A percentile compares a stretch with the other conserved stretches of the same genome.
These are phyloP conservation scores for Perodicticus potto DNA, from an alignment of 2,797 vertebrate genomes.

Conservation along the genomic window DNA sequence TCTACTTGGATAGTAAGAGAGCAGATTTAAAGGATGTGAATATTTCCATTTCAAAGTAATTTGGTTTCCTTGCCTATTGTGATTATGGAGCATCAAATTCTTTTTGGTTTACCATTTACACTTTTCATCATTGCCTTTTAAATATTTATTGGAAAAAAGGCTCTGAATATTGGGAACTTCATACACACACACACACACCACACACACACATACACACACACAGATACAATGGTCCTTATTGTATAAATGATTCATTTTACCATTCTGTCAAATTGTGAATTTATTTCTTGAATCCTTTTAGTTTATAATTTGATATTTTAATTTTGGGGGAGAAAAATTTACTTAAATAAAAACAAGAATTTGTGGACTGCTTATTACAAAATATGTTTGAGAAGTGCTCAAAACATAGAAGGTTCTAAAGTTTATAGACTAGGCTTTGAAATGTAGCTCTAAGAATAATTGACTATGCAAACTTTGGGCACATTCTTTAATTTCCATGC, in stretches of 20 bases:
- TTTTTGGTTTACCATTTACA: neutral
- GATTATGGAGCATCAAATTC: neutral
- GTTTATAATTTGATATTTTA: neutral
- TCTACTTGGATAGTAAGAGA: neutral
- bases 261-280: neutral
- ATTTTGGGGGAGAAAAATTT: neutral
- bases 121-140: neutral
- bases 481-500: neutral
- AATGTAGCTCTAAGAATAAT: neutral
- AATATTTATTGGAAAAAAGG: neutral
- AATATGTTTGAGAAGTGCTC: neutral
- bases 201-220: neutral
- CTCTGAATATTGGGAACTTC: neutral
- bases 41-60: conserved; percentile 61
- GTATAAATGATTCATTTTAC: neutral
- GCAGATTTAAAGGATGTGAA: neutral
- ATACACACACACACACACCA: neutral
- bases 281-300: neutral
- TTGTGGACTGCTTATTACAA: neutral
- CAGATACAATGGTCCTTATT: neutral
- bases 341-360: neutral
- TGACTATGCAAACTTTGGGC: neutral
- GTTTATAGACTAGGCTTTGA: neutral
- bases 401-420: neutral
- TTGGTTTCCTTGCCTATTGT: conserved; percentile 18